A percentile compares a stretch with the other conserved stretches of the same genome.
These are phyloP conservation scores for Eustalomyia histrio DNA, from an alignment of 2,888 invertebrate species.

Conservation along the genomic window DNA sequence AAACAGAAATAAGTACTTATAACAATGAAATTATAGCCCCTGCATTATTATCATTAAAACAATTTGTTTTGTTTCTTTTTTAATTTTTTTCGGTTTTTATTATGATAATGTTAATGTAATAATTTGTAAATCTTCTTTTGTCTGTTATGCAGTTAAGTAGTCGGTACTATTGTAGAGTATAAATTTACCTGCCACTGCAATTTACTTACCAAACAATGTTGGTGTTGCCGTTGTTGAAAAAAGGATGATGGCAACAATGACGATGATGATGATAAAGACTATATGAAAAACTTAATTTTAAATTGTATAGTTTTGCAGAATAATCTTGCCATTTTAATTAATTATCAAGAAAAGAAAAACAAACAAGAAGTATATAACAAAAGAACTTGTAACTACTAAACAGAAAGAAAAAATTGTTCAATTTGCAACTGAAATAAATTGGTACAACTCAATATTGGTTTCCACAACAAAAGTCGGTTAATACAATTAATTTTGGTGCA, in stretches of 20 bases:
- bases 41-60: conserved; percentile 27
- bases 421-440: too few relatives aligned
- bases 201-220: conserved; percentile 1
- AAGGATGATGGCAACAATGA: neutral
- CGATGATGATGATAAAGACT: neutral
- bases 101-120: conserved; percentile 7
- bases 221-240: neutral
- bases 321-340: conserved; percentile 52
- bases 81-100: neutral
- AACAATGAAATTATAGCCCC: conserved; percentile 25
- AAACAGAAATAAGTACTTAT: neutral
- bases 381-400: conserved; percentile 9
- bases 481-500: too few relatives aligned
- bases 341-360: conserved; percentile 42
- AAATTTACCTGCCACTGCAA: conserved; percentile 25
- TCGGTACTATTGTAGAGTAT: neutral
- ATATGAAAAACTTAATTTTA: conserved; percentile 15
- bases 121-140: conserved; percentile 7
- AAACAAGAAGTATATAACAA: conserved; percentile 22
- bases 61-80: neutral
- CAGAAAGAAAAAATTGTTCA: conserved; percentile 7
- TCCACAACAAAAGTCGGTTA: too few relatives aligned
- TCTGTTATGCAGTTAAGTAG: neutral
- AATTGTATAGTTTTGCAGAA: conserved; percentile 36
- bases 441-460: too few relatives aligned